A percentile compares a stretch with the other conserved stretches of the same genome.
Evolutionary conservation across 2,797 vertebrate genomes (phyloP).

Genomic region (Hapalemur alaotrensis): DNA sequence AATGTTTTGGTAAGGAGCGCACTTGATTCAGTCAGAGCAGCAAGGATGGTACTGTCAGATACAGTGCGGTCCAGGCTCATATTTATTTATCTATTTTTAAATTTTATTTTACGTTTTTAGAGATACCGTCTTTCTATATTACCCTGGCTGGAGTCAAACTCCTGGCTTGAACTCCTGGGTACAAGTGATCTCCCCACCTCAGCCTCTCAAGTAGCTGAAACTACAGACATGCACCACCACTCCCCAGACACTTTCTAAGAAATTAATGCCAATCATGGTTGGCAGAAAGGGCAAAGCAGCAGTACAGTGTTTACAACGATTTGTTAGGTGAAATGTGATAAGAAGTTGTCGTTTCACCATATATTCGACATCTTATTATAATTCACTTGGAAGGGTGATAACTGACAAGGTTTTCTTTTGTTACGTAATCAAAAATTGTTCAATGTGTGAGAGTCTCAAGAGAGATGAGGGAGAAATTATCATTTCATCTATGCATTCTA

Average conservation of each 20-base stretch:
- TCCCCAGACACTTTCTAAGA: background rate
- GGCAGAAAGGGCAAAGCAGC: background rate
- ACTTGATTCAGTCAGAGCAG: background rate
- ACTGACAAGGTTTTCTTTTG: conserved; percentile 15
- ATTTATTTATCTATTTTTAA: background rate
- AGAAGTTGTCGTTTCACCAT: background rate
- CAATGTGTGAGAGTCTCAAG: background rate
- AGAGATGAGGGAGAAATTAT: background rate
- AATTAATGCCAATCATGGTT: background rate
- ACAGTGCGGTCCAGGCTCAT: background rate
- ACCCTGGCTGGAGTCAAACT: background rate
- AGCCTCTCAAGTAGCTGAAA: background rate
- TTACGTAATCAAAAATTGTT: background rate
- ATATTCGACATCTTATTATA: background rate
- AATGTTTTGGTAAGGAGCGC: background rate
- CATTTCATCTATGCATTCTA: background rate
- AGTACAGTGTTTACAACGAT: background rate
- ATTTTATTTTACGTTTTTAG: background rate
- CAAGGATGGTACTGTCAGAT: background rate
- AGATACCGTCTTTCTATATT: background rate
- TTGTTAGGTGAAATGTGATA: background rate
- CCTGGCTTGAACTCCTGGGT: background rate
- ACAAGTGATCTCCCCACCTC: background rate
- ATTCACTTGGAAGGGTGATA: background rate
- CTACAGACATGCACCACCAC: background rate